Evolutionary conservation across 2,888 invertebrate genomes (phyloP).

Genomic region (Dastarcus helophoroides): DNA sequence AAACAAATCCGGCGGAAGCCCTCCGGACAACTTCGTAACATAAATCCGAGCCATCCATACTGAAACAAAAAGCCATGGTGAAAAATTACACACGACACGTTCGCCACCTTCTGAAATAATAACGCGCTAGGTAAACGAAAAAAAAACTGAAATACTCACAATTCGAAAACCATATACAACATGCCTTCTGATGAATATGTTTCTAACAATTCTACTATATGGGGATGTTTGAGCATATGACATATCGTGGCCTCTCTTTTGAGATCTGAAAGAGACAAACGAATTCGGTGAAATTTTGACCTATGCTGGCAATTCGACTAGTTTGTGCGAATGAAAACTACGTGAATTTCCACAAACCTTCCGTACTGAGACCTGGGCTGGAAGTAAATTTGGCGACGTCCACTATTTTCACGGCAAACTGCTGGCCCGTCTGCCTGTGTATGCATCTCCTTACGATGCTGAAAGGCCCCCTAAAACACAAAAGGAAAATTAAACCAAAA

Average conservation of each 20-base stretch:
- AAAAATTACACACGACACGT: too few relatives aligned
- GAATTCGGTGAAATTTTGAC: too few relatives aligned
- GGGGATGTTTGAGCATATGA: slow-evolving; percentile 97
- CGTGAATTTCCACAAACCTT: slow-evolving; percentile 67
- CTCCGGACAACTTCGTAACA: slow-evolving; percentile 96
- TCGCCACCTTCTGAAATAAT: too few relatives aligned
- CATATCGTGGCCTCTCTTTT: slow-evolving; percentile 98
- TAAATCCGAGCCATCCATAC: slow-evolving; percentile 97
- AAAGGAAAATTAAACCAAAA: neutral
- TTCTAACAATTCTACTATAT: slow-evolving; percentile 95
- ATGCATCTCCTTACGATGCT: slow-evolving; percentile 92
- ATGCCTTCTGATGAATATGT: slow-evolving; percentile 98
- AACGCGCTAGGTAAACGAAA: too few relatives aligned
- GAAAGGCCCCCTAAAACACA: slow-evolving; percentile 75
- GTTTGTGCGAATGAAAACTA: too few relatives aligned
- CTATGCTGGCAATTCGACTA: too few relatives aligned
- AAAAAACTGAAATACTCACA: slow-evolving; percentile 67
- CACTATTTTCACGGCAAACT: slow-evolving; percentile 97
- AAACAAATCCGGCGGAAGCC: slow-evolving; percentile 94
- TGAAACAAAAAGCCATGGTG: slow-evolving; percentile 41
- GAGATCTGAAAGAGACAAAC: slow-evolving; percentile 64
- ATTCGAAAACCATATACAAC: slow-evolving; percentile 99
- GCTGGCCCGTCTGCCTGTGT: slow-evolving; percentile 86
- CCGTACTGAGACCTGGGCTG: slow-evolving; percentile 90
- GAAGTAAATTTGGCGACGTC: slow-evolving; percentile 96